Evolutionary conservation across 2,797 vertebrate genomes (phyloP).

Genomic region (Lindbergichthys nudifrons): DNA sequence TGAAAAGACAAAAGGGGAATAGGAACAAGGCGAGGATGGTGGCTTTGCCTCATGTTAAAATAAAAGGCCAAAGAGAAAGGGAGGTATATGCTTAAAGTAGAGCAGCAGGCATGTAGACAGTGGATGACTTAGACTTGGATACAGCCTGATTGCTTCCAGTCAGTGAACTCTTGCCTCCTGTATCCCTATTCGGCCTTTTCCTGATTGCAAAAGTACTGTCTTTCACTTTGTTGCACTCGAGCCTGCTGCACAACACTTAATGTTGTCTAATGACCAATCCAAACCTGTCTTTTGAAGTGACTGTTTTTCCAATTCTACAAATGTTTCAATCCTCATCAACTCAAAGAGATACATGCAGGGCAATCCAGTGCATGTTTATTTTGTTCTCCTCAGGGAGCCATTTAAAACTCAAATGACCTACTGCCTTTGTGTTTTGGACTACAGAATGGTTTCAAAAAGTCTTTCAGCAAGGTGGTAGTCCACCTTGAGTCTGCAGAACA

Average conservation of each 20-base stretch:
- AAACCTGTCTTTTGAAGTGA: background rate
- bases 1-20: slow-evolving; percentile 22
- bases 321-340: background rate
- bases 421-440: too few species aligned
- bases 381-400: background rate
- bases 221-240: background rate
- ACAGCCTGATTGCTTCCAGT: background rate
- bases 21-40: slow-evolving; percentile 12
- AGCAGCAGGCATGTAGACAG: background rate
- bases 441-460: background rate
- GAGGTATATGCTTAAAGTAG: background rate
- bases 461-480: background rate
- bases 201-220: background rate
- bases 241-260: too few species aligned
- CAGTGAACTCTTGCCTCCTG: background rate
- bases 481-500: background rate
- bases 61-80: background rate
- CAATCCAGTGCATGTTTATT: background rate
- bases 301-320: too few species aligned
- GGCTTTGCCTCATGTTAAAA: slow-evolving; percentile 7
- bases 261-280: background rate
- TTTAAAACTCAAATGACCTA: background rate
- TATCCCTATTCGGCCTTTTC: background rate
- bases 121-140: background rate
- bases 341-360: background rate